Evolutionary conservation across 2,113 vertebrate species (phyloP), one percentile per base, ranked within the genome.

Genomic region (Cynopterus brachyotis): DNA sequence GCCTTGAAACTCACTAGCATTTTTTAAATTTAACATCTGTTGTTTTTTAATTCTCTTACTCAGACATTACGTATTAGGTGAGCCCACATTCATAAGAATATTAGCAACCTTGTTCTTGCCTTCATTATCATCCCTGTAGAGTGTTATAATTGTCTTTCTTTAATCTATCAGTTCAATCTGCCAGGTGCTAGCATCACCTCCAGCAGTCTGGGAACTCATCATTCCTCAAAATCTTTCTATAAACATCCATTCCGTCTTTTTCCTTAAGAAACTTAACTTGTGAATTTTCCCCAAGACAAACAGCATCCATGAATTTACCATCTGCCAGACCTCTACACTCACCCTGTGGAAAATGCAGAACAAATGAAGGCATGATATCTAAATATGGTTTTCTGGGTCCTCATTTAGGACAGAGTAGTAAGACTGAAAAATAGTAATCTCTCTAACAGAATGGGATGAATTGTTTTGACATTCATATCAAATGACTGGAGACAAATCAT

Each of bases 131-230:
- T 94, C 79, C 91, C 90, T 53, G 73, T 78, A 32, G 95, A 96
- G 81, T 72, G 64, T 66, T 96, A 96, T 95, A 95, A 97, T 96
- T 95, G 81, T 92, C 76, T 96, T 92, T 86, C 87, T 97, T 96
- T 96, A 96, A 96, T 96, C 93, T 85, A 88, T 92, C 82, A 91
- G 13, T 91, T 82, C 66, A 83, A 37, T 86, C 76, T 95, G 28
- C 81, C 94, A 91, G 80, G 81, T 73, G 55, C 80, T 69, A 22
- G 19, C 76, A 85, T 92, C 83, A 88, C 13, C 35, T 79, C 72
- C 42, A 82, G 81, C n/a, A 70, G 70, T 70, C 53, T 82, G 26
- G n/a, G 50, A 94, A 70, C 70, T 93, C 1, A 40, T 64, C n/a
- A 53, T 90, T 96, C 45, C n/a, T 79, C 82, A 64, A 89, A 78